These are phyloP conservation scores for Bombylius major DNA, from an alignment of 2,888 invertebrate species.

Conservation along the genomic window DNA sequence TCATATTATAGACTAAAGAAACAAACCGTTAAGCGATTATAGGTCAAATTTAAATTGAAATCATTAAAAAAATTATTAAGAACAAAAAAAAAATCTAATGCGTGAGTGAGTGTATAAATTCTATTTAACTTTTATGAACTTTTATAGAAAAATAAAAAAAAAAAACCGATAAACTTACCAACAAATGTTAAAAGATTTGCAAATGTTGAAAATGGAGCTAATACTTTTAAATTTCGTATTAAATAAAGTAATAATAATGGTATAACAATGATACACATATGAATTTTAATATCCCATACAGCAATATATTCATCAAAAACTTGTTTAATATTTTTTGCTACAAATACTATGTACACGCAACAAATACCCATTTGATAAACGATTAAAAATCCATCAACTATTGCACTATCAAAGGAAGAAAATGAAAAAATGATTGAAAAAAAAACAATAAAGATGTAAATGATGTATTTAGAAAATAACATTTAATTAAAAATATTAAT, in stretches of 20 bases:
- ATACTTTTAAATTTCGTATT: slow-evolving; percentile 59
- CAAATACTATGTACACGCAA: slow-evolving; percentile 73
- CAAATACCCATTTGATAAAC: slow-evolving; percentile 82
- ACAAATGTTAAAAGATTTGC: slow-evolving; percentile 69
- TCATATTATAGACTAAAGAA: too few species aligned
- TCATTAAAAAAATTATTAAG: too few species aligned
- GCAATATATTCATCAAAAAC: slow-evolving; percentile 24
- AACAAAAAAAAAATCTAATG: too few species aligned
- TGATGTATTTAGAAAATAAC: background rate
- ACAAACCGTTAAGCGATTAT: too few species aligned
- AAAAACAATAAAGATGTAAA: too few species aligned
- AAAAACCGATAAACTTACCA: slow-evolving; percentile 24
- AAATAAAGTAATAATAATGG: slow-evolving; percentile 59
- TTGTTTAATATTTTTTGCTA: slow-evolving; percentile 53
- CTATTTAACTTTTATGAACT: too few species aligned
- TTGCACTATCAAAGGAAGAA: slow-evolving; percentile 39
- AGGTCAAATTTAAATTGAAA: too few species aligned
- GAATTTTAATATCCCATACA: slow-evolving; percentile 40
- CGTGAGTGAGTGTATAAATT: too few species aligned
- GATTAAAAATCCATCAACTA: slow-evolving; percentile 56
- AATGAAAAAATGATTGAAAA: too few species aligned
- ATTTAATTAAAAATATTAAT: background rate
- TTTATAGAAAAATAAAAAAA: too few species aligned
- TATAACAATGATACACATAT: slow-evolving; percentile 53
- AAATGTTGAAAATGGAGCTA: slow-evolving; percentile 72